These are phyloP conservation scores for Macaca nemestrina DNA, from an alignment of 2,113 vertebrate species.

Conservation along the genomic window DNA sequence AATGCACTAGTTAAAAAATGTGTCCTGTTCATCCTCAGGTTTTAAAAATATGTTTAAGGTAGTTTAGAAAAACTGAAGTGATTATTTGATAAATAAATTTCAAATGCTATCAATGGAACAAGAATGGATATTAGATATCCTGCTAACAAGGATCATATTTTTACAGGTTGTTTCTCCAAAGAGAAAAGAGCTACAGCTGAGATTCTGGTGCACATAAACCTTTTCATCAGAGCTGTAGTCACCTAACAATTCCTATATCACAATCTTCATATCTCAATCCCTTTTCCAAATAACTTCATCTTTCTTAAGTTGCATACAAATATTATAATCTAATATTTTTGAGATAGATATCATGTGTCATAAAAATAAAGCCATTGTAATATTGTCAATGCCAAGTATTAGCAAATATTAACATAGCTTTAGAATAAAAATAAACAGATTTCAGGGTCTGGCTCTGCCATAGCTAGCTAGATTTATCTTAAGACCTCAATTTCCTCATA, in stretches of 20 bases:
- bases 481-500: constrained; percentile 4
- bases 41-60: constrained; percentile 31
- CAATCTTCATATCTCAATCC: neutral
- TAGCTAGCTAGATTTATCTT: constrained; percentile 8
- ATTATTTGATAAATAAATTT: constrained; percentile 12
- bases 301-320: neutral
- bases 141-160: neutral
- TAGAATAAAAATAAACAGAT: neutral
- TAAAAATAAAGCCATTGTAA: neutral
- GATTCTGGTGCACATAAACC: neutral
- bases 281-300: constrained; percentile 13
- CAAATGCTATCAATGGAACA: neutral
- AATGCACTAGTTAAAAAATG: neutral
- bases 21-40: neutral
- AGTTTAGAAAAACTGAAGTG: neutral
- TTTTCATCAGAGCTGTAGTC: neutral
- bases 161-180: neutral
- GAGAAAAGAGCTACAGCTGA: neutral
- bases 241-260: neutral
- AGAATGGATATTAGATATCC: neutral
- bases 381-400: neutral
- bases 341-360: neutral
- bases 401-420: constrained; percentile 17
- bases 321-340: neutral
- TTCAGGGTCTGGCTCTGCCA: neutral